These are phyloP conservation scores for Tyria jacobaeae DNA, from an alignment of 2,888 invertebrate species.

Conservation along the genomic window DNA sequence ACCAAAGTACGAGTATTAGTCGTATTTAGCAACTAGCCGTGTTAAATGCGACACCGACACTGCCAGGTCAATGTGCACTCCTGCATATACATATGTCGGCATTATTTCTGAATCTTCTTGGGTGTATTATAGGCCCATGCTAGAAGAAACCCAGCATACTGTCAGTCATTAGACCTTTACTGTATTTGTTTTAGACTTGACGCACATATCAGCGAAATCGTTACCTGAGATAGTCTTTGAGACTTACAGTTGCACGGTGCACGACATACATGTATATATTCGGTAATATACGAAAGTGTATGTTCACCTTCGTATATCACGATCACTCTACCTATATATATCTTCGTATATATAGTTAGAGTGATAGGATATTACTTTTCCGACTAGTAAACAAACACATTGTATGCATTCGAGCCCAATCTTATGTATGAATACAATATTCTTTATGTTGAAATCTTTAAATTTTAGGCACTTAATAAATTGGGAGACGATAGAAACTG, in stretches of 20 bases:
- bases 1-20: not conserved
- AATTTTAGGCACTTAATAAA: conserved; percentile 93
- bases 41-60: not conserved
- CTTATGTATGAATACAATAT: not conserved
- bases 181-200: not conserved
- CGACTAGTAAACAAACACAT: too few species aligned
- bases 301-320: too few species aligned
- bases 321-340: too few species aligned
- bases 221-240: not conserved
- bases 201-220: not conserved
- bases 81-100: not conserved
- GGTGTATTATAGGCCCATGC: too few species aligned
- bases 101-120: too few species aligned
- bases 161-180: not conserved
- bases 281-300: too few species aligned
- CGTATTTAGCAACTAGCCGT: too few species aligned
- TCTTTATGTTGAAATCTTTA: conserved; percentile 3
- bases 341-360: too few species aligned
- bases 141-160: not conserved
- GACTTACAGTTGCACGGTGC: too few species aligned
- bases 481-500: conserved; percentile 94
- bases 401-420: not conserved
- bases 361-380: too few species aligned
- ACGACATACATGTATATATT: too few species aligned
- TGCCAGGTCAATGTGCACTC: not conserved